phyloP scores from a whole-genome alignment of 30 jellyfish, hydroid and myxozoan genomes.

The Aurelia coerulea region DNA sequence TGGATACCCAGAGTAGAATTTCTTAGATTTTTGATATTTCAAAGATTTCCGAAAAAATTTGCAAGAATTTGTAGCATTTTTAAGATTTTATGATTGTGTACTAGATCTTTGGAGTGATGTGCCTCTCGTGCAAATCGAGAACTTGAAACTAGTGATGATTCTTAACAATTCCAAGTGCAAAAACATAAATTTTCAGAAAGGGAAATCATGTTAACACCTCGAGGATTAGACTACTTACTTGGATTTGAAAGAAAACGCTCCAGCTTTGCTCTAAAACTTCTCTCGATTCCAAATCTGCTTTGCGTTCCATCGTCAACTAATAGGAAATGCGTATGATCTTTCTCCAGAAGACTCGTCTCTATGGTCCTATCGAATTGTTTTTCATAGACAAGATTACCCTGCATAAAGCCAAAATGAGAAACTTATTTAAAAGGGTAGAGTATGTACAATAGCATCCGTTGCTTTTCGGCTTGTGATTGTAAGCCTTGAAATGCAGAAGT shows the following conservation, averaged over 20 bases:
- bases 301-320: conserved; percentile 50
- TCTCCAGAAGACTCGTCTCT: conserved; percentile 11
- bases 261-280: conserved; percentile 25
- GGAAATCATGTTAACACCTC: background rate
- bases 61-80: too few relatives aligned
- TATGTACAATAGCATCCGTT: too few relatives aligned
- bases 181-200: background rate
- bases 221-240: background rate
- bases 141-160: too few relatives aligned
- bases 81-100: background rate
- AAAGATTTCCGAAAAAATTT: too few relatives aligned
- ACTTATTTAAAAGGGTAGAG: too few relatives aligned
- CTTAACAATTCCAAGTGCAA: background rate
- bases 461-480: too few relatives aligned
- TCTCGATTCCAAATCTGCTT: conserved; percentile 26
- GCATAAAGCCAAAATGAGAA: background rate
- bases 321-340: conserved; percentile 45
- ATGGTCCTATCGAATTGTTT: background rate
- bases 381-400: conserved; percentile 8
- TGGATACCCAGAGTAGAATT: too few relatives aligned
- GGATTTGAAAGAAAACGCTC: conserved; percentile 40
- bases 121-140: too few relatives aligned
- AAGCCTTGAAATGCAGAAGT: too few relatives aligned
- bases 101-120: background rate
- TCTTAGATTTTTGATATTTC: too few relatives aligned